Evolutionary conservation across 2,113 vertebrate genomes (phyloP).

Genomic region (Carollia perspicillata): DNA sequence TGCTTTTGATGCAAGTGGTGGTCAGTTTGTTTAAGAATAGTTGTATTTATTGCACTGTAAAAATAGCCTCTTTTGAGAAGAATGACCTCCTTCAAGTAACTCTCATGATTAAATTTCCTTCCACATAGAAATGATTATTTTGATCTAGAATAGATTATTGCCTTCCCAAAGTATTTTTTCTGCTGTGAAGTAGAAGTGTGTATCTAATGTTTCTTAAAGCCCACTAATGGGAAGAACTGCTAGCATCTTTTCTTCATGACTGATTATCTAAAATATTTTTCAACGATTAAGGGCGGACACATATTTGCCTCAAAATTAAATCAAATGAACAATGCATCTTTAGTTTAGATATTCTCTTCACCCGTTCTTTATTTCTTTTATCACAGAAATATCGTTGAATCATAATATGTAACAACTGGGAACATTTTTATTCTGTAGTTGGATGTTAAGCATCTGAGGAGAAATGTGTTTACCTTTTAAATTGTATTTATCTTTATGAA

Average conservation of each 20-base stretch:
- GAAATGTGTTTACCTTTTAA: neutral
- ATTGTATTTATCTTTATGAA: neutral
- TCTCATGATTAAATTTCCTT: slow-evolving; percentile 22
- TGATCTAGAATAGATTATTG: neutral
- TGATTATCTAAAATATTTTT: slow-evolving; percentile 14
- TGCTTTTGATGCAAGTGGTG: slow-evolving; percentile 24
- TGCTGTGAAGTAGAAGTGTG: neutral
- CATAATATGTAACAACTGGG: neutral
- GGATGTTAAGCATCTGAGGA: neutral
- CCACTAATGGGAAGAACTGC: neutral
- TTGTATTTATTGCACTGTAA: slow-evolving; percentile 49
- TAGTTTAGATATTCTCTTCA: neutral
- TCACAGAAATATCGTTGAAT: neutral
- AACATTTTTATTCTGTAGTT: neutral
- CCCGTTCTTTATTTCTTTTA: neutral
- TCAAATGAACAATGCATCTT: neutral
- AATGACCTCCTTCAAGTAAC: neutral
- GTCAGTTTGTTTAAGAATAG: slow-evolving; percentile 33
- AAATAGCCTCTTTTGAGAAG: slow-evolving; percentile 39
- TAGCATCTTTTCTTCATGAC: neutral
- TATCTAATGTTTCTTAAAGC: neutral
- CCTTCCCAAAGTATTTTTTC: neutral
- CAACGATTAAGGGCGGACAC: neutral
- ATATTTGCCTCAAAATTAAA: neutral
- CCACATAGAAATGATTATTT: neutral